Evolutionary conservation across 2,888 invertebrate genomes (phyloP).

Genomic region (Heliconius aoede): DNA sequence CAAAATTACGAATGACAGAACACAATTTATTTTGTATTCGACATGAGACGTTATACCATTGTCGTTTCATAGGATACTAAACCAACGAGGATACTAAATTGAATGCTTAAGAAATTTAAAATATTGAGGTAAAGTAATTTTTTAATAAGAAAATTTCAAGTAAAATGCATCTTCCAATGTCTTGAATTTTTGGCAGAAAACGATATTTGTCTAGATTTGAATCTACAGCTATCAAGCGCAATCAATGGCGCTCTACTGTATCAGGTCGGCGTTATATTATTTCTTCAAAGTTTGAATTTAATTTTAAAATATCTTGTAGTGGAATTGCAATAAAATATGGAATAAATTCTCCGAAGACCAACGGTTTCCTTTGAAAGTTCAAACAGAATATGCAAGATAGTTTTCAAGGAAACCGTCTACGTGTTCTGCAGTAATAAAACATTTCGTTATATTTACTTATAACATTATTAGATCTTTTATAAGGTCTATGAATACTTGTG

Average conservation of each 20-base stretch:
- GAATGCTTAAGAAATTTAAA: too few species aligned
- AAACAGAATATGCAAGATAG: slow-evolving; percentile 31
- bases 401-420: slow-evolving; percentile 21
- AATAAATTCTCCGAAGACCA: slow-evolving; percentile 26
- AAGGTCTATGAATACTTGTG: too few species aligned
- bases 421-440: slow-evolving; percentile 18
- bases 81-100: too few species aligned
- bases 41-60: too few species aligned
- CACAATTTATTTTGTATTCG: too few species aligned
- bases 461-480: background rate
- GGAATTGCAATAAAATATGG: slow-evolving; percentile 25
- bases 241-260: background rate
- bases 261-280: background rate
- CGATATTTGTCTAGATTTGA: background rate
- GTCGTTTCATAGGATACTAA: too few species aligned
- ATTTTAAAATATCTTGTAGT: slow-evolving; percentile 26
- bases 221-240: background rate
- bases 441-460: slow-evolving; percentile 5
- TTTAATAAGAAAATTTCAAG: too few species aligned
- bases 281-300: slow-evolving; percentile 18
- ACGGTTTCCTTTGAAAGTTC: slow-evolving; percentile 29
- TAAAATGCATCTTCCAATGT: too few species aligned
- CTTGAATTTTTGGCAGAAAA: too few species aligned
- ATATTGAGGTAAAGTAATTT: too few species aligned
- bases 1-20: too few species aligned